Conservation (phyloP, 2,113 vertebrate species). For the Ageneiosus marmoratus region DNA sequence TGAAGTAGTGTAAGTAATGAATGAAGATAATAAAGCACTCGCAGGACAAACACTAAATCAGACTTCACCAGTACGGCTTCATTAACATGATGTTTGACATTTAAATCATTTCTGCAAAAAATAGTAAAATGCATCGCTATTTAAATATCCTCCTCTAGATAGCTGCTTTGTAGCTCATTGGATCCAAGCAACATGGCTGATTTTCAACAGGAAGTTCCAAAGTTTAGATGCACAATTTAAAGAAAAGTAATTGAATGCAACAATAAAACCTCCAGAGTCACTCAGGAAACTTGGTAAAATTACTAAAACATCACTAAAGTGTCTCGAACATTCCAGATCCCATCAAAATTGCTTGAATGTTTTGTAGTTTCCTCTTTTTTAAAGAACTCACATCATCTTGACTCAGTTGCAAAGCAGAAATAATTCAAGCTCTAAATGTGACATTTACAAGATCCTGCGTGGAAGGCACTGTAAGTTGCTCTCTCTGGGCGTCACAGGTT, state of each 20-base stretch:
- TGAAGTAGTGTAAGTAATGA: background rate
- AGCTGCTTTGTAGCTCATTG: background rate
- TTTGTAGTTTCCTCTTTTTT: background rate
- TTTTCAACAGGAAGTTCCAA: background rate
- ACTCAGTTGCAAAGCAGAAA: conserved; percentile 90
- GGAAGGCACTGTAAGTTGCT: conserved; percentile 99
- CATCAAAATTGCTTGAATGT: background rate
- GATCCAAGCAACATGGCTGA: background rate
- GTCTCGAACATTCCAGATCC: background rate
- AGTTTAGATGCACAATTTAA: background rate
- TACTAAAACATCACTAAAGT: background rate
- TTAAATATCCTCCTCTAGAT: background rate
- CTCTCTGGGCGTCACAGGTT: conserved; percentile 99
- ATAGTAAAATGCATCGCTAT: background rate
- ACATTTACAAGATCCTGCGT: conserved; percentile 99
- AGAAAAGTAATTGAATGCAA: background rate
- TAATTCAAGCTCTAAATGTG: conserved; percentile 98
- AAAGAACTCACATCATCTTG: conserved; percentile 86
- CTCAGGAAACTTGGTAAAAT: background rate
- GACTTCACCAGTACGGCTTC: background rate
- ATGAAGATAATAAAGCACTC: background rate
- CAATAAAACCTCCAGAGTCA: background rate
- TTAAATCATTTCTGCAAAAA: too few species aligned
- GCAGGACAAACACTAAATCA: background rate
- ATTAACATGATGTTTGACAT: background rate